A percentile compares a stretch with the other conserved stretches of the same genome.
phyloP scores from a whole-genome alignment of 2,113 vertebrate species.

The Ptilorrhoa leucosticta region DNA sequence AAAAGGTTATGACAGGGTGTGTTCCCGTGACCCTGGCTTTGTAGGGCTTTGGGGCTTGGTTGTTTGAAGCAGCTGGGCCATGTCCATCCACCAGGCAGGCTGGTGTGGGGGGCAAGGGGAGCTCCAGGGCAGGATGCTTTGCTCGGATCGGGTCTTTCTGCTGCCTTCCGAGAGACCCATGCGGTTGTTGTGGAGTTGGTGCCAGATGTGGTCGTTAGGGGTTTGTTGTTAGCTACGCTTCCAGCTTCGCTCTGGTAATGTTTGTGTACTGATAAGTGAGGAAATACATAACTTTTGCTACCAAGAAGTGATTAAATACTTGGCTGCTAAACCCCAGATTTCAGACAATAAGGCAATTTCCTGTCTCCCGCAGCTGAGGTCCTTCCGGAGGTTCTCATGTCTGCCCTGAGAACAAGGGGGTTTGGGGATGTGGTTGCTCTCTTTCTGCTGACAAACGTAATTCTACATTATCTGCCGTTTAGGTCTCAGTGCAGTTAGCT shows the following conservation, averaged over 20 bases:
- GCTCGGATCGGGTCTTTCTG: rapidly evolving
- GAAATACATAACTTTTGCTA: slow-evolving; percentile 28
- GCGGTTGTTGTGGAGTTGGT: rapidly evolving
- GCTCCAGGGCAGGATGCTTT: neutral
- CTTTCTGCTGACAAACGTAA: neutral
- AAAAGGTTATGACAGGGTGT: neutral
- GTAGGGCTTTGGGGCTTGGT: neutral
- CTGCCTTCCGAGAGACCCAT: neutral
- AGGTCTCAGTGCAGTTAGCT: neutral
- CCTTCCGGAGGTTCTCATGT: neutral
- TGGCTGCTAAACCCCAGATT: slow-evolving; percentile 31
- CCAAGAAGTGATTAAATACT: slow-evolving; percentile 39
- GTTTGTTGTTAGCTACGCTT: neutral
- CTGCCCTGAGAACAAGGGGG: neutral
- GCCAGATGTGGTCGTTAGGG: neutral
- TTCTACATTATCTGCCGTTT: neutral
- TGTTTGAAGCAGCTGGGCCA: rapidly evolving
- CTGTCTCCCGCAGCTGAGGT: slow-evolving; percentile 24
- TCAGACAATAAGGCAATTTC: slow-evolving; percentile 61
- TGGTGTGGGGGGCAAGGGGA: neutral
- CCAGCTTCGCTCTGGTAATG: neutral
- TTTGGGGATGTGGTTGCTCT: neutral
- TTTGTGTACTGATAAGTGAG: slow-evolving; percentile 56
- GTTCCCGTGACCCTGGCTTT: neutral
- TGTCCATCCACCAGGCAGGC: neutral